These are phyloP conservation scores for Physella acuta DNA, from an alignment of 1,140 invertebrate genomes.

Conservation along the genomic window DNA sequence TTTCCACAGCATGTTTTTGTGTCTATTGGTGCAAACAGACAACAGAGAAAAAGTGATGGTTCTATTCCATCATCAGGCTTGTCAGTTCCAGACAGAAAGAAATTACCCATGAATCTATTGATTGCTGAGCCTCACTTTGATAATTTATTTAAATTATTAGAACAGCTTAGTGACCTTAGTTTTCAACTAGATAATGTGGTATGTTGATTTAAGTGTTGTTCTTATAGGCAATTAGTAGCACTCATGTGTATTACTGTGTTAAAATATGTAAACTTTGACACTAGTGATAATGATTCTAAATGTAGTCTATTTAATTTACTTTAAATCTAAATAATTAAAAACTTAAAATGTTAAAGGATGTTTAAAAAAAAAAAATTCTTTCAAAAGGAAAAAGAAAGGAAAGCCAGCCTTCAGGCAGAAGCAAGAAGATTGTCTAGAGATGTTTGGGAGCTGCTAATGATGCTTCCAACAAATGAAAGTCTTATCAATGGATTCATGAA, in stretches of 20 bases:
- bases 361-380: too few species aligned
- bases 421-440: slow-evolving; percentile 81
- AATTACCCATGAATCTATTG: slow-evolving; percentile 80
- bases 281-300: too few species aligned
- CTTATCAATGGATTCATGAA: slow-evolving; percentile 75
- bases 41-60: slow-evolving; percentile 66
- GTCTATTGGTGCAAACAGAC: slow-evolving; percentile 78
- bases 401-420: slow-evolving; percentile 79
- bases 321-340: too few species aligned
- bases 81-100: slow-evolving; percentile 75
- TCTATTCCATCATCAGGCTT: slow-evolving; percentile 52
- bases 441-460: slow-evolving; percentile 89
- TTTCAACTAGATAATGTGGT: slow-evolving; percentile 67
- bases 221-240: too few species aligned
- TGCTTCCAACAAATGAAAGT: slow-evolving; percentile 84
- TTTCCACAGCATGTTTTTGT: slow-evolving; percentile 78
- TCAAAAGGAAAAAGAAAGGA: slow-evolving; percentile 64
- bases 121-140: slow-evolving; percentile 85
- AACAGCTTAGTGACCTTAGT: slow-evolving; percentile 75
- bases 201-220: slow-evolving; percentile 24
- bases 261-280: too few species aligned
- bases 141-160: slow-evolving; percentile 85
- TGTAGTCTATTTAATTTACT: too few species aligned
- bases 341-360: too few species aligned
- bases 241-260: too few species aligned